A percentile compares a stretch with the other conserved stretches of the same genome.
phyloP scores from a whole-genome alignment of 2,888 invertebrate species.

The Megaustenia siamemsis region DNA sequence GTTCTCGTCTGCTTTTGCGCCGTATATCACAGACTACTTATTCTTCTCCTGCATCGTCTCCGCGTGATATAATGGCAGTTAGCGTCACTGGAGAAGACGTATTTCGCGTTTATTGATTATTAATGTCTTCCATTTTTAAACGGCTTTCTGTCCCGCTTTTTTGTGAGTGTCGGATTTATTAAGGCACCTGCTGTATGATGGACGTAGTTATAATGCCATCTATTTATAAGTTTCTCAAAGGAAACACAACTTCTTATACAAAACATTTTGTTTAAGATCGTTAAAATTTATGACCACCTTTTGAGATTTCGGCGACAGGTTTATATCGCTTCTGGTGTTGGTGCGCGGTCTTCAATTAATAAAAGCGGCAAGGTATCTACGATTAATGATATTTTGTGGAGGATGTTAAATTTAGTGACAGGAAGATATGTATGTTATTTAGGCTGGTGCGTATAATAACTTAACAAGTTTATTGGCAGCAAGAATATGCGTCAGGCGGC shows the following conservation, averaged over 20 bases:
- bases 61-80: constrained; percentile 44
- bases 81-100: constrained; percentile 27
- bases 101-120: constrained; percentile 35
- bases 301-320: constrained; percentile 5
- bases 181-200: constrained; percentile 27
- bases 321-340: not conserved
- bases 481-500: too few relatives aligned
- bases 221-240: not conserved
- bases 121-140: constrained; percentile 25
- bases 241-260: not conserved
- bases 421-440: too few relatives aligned
- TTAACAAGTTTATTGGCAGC: too few relatives aligned
- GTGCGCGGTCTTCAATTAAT: too few relatives aligned
- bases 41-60: constrained; percentile 1
- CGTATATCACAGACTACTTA: constrained; percentile 31
- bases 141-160: not conserved
- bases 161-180: constrained; percentile 10
- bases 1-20: not conserved
- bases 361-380: too few relatives aligned
- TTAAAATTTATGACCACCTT: constrained; percentile 24
- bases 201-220: not conserved
- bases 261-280: constrained; percentile 1
- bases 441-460: too few relatives aligned
- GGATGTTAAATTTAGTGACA: too few relatives aligned
- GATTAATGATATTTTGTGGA: too few relatives aligned